Evolutionary conservation across 2,888 invertebrate species (phyloP), one percentile per base, ranked within the genome.

Genomic region (Clistopyga incitator): DNA sequence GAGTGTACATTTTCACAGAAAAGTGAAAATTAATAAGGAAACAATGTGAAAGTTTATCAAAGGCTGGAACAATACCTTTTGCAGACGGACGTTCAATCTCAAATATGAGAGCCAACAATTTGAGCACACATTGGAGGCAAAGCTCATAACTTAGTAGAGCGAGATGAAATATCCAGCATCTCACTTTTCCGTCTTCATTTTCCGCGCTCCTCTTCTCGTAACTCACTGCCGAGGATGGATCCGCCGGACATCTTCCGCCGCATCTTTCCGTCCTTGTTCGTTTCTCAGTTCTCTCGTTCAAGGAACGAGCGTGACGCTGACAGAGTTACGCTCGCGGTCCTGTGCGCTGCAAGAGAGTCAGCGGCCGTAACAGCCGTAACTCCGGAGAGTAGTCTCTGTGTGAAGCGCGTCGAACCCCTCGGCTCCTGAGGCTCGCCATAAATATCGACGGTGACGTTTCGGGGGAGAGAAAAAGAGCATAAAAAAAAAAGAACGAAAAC

Each of bases 361-460:
- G 42, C n/a, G 20, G 59, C 64, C 50, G 74, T 38, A 50, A 82
- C 74, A 81, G 81, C 74, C n/a, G n/a, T n/a, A 81, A 75, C 81
- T 74, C 78, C 76, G 81, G 81, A 84, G 76, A 77, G 75, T 67
- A 38, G 78, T 82, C 84, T 76, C 84, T 85, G 84, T 84, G 84
- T 83, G 83, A 85, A 86, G 78, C 86, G 86, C 86, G 87, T 89
- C 87, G 88, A 89, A 88, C 86, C 88, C 88, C 87, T 86, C 86
- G 85, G 86, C 84, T 84, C 83, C 89, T 89, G 88, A 89, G 90
- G 89, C 89, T 90, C 88, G 90, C 91, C 93, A 93, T 93, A 93
- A 93, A 93, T 93, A 92, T 92, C 90, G 89, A 81, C 90, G 89
- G 89, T 90, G 92, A 91, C 91, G 89, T 89, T 90, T 89, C 84